Conservation (phyloP, 2,888 invertebrate species). For the Caenorhabditis japonica region DNA sequence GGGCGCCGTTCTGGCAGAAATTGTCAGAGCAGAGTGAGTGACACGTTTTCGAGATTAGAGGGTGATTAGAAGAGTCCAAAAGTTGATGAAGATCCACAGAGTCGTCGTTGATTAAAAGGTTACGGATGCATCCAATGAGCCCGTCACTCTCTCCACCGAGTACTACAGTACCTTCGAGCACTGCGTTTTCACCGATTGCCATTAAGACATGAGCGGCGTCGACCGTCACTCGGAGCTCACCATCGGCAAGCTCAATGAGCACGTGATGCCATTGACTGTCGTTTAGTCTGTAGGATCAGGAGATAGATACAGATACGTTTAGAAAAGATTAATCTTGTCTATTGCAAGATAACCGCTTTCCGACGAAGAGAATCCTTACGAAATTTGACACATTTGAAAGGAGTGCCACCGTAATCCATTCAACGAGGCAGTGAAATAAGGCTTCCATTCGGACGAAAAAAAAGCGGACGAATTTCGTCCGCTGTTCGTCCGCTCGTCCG, state of each 20-base stretch:
- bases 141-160: conserved; percentile 47
- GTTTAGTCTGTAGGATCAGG: conserved; percentile 68
- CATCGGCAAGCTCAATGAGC: conserved; percentile 63
- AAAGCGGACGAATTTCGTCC: too few species aligned
- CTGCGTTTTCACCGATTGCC: conserved; percentile 29
- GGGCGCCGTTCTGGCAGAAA: conserved; percentile 57
- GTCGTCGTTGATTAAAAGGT: conserved; percentile 56
- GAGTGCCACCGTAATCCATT: too few species aligned
- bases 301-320: too few species aligned
- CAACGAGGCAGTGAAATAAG: too few species aligned
- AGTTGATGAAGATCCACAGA: conserved; percentile 26
- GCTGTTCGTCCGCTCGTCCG: too few species aligned
- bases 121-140: conserved; percentile 68
- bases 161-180: conserved; percentile 37
- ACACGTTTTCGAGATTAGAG: conserved; percentile 31
- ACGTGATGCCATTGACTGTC: conserved; percentile 72
- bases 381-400: too few species aligned
- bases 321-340: too few species aligned
- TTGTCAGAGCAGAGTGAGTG: conserved; percentile 39
- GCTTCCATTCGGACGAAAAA: too few species aligned
- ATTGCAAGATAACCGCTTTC: too few species aligned
- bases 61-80: conserved; percentile 2
- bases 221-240: conserved; percentile 58
- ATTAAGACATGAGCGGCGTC: conserved; percentile 44
- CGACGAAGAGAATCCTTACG: too few species aligned